A percentile compares a stretch with the other conserved stretches of the same genome.
phyloP scores from a whole-genome alignment of 2,113 vertebrate genomes.

The Benitochromis conjunctus region DNA sequence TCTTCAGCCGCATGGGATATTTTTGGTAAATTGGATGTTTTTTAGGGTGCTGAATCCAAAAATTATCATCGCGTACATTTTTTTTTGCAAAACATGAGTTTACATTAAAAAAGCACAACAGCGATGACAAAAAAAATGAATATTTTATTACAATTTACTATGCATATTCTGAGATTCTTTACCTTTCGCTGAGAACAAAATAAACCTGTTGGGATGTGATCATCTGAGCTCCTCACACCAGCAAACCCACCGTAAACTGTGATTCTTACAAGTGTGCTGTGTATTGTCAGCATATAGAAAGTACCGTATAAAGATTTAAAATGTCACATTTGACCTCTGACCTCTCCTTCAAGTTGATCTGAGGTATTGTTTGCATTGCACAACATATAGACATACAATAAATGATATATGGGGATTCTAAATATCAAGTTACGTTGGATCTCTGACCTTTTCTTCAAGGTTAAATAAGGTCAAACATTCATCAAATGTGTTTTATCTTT shows the following conservation, averaged over 20 bases:
- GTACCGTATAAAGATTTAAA: background rate
- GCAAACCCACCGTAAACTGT: background rate
- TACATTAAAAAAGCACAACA: background rate
- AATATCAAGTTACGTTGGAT: background rate
- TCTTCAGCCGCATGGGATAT: background rate
- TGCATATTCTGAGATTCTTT: background rate
- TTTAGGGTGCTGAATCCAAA: background rate
- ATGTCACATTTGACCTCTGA: background rate
- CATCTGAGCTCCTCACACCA: rapidly evolving
- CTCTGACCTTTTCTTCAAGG: background rate
- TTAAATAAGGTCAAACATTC: background rate
- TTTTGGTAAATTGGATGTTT: background rate
- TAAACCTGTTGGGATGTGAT: background rate
- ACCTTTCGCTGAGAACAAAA: rapidly evolving
- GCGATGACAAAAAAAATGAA: rapidly evolving
- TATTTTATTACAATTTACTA: background rate
- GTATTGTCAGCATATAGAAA: background rate
- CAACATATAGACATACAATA: background rate
- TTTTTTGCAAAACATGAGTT: background rate
- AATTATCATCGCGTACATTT: rapidly evolving
- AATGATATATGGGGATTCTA: background rate
- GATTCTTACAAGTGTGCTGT: background rate
- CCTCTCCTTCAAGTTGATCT: background rate
- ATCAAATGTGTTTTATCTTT: background rate
- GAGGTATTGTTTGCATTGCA: background rate